Percentiles rank a stretch among this genome's conserved stretches.
These are phyloP conservation scores for Cossypha caffra DNA, from an alignment of 2,797 vertebrate species.

Conservation along the genomic window DNA sequence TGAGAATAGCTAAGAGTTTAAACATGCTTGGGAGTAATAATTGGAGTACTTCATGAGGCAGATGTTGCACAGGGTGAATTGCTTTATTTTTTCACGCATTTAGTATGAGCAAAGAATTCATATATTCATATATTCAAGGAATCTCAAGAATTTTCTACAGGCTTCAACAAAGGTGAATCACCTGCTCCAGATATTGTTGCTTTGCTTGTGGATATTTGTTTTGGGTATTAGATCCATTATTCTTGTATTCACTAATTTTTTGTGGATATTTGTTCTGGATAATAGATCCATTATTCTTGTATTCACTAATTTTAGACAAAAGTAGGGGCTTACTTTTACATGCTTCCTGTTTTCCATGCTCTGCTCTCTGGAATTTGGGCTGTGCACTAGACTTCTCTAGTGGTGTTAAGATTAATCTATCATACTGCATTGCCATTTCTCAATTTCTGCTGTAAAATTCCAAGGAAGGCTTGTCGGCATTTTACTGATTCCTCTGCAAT, in stretches of 20 bases:
- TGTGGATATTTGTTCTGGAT: neutral
- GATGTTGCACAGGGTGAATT: neutral
- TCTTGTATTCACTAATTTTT: neutral
- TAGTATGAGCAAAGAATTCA: neutral
- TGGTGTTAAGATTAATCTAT: neutral
- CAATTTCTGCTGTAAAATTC: neutral
- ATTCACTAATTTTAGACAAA: neutral
- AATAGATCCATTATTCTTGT: neutral
- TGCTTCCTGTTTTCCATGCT: neutral
- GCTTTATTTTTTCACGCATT: neutral
- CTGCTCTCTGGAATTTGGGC: neutral
- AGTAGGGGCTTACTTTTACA: neutral
- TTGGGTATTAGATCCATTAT: neutral
- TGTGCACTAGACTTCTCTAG: neutral
- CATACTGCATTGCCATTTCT: neutral
- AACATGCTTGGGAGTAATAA: neutral
- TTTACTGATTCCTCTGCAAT: neutral
- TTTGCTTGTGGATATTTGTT: neutral
- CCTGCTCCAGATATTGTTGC: neutral
- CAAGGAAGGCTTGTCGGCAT: fast-evolving
- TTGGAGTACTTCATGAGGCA: neutral
- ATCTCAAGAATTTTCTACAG: neutral
- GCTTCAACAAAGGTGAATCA: neutral
- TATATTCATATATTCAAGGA: neutral
- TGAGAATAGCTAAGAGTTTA: neutral